phyloP scores from a whole-genome alignment of 2,888 invertebrate species.

The Glyphotaelius pellucidus region DNA sequence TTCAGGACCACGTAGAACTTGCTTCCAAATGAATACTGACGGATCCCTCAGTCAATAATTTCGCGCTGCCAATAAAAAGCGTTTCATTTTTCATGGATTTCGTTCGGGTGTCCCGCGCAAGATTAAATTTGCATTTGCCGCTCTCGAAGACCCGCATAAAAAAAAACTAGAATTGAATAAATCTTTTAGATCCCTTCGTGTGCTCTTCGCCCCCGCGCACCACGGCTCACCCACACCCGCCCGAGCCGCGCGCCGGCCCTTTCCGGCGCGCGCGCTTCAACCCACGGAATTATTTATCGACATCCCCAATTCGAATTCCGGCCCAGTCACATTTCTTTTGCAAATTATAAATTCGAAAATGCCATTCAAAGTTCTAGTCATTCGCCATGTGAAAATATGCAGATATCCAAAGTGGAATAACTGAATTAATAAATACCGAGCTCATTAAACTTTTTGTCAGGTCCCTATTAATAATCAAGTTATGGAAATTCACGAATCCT shows the following conservation, averaged over 20 bases:
- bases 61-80: conserved; percentile 24
- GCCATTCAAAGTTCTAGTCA: conserved; percentile 57
- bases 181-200: conserved; percentile 42
- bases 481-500: conserved; percentile 55
- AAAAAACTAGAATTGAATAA: conserved; percentile 55
- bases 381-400: conserved; percentile 53
- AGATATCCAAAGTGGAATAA: conserved; percentile 36
- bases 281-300: conserved; percentile 64
- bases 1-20: background rate
- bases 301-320: conserved; percentile 61
- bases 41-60: conserved; percentile 21
- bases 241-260: background rate
- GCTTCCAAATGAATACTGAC: background rate
- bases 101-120: conserved; percentile 53
- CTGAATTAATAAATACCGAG: conserved; percentile 56
- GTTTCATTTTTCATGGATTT: conserved; percentile 52
- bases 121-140: conserved; percentile 62
- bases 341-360: conserved; percentile 66
- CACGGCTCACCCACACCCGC: background rate
- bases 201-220: background rate
- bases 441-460: conserved; percentile 56
- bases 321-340: conserved; percentile 65
- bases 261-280: conserved; percentile 7
- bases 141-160: conserved; percentile 38
- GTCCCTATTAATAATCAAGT: conserved; percentile 61